These are phyloP conservation scores for Collichthys lucidus DNA, from an alignment of 2,113 vertebrate genomes.

Conservation along the genomic window DNA sequence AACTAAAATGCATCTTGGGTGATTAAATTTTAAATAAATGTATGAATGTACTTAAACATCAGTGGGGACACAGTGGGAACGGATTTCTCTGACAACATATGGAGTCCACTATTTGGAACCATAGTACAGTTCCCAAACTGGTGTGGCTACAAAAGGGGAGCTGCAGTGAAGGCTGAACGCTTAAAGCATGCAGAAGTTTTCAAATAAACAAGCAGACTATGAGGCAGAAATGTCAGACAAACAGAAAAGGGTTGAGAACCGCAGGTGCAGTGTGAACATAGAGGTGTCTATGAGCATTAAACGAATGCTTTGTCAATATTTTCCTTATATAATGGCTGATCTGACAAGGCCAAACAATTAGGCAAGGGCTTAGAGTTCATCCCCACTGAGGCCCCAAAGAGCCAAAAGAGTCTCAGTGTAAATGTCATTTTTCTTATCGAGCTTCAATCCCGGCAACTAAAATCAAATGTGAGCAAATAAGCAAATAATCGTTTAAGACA, in stretches of 20 bases:
- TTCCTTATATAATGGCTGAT: not conserved
- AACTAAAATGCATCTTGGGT: conserved; percentile 35
- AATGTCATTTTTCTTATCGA: not conserved
- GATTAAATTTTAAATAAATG: conserved; percentile 26
- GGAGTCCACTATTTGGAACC: not conserved
- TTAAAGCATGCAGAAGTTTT: not conserved
- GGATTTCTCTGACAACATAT: conserved; percentile 14
- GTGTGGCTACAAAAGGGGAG: not conserved
- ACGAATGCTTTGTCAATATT: not conserved
- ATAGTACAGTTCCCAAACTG: not conserved
- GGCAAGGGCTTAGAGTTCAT: not conserved
- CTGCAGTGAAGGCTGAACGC: not conserved
- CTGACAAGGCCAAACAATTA: not conserved
- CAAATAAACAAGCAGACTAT: not conserved
- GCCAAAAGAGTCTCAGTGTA: not conserved
- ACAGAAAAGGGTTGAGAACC: not conserved
- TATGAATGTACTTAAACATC: conserved; percentile 24
- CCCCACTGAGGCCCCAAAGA: not conserved
- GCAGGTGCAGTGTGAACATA: not conserved
- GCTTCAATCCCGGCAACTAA: not conserved
- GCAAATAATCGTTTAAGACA: not conserved
- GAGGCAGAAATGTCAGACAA: not conserved
- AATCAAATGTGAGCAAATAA: not conserved
- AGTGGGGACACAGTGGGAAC: not conserved
- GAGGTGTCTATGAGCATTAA: not conserved